Base-by-base conservation (phyloP, 2,797 vertebrate genomes). In the Xiphorhynchus erythropygius region DNA sequence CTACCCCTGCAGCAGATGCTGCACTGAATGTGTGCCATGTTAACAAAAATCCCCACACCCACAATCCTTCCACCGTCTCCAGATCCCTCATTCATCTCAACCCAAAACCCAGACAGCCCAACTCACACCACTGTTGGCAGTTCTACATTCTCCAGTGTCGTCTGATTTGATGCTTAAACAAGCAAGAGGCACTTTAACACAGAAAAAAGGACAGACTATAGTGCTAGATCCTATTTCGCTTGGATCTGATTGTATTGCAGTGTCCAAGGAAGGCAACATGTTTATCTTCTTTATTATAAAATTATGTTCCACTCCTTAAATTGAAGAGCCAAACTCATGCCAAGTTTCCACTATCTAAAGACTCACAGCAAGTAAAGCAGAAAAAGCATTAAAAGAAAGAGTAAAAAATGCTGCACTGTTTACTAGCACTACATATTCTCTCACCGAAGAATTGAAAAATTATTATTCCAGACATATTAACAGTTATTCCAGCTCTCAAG, bases 341-440 rank as follows among this genome's bases (percentile, higher is more conserved):
- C 89, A 93, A 89, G 46, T 78, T 86, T 87, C 92, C 46, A 74
- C 41, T 52, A 25, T 19, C 71, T 89, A 62, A 84, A 94, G 39
- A 62, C 37, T 30, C 37, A 59, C 23, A 69, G 87, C 57, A 92
- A 93, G 41, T 32, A 59, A 63, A 76, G 57, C 44, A 80, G 27
- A 53, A 78, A 75, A 64, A 59, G 28, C 22, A 68, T 23, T 46
- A 68, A 70, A 41, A 42, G 11, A 41, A 28, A 47, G 23, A 71
- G 27, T 33, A 65, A 71, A 47, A 81, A 75, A n/a, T 6, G 13
- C 63, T 47, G 18, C 24, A 27, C 12, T 75, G 8, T 74, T 71
- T 79, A 81, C 57, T 24, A 71, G 18, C 35, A 59, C 32, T 30
- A 39, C 9, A 42, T 27, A 87, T 68, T 53, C 49, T 52, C 52